Base-by-base conservation (phyloP, 2,888 invertebrate species). In the Campopleginae sp. region DNA sequence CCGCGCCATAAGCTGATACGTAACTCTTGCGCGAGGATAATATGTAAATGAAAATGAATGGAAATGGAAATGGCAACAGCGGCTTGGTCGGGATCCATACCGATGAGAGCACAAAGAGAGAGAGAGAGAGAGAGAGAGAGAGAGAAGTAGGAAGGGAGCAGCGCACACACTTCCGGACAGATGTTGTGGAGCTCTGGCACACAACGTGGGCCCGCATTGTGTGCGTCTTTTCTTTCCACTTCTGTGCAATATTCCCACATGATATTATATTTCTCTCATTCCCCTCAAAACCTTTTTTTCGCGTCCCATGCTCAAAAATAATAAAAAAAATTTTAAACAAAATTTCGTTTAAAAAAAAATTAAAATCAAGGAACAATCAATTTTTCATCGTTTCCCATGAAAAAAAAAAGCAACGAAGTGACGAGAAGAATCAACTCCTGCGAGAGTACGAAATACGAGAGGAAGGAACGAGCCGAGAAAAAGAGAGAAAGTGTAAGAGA, bases 131-230 rank as follows among this genome's bases (percentile, higher is more conserved):
- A 77, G 51, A 42, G 42, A 42, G 33, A 46, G 27, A 68, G 42
- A 80, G 71, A 23, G 23, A 76, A 38, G 75, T 27, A 44, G 65
- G 58, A 38, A 81, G 63, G 77, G 86, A 76, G 86, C 65, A 78
- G 84, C 82, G 85, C 85, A 84, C 87, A 88, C 89, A 88, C 89
- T 91, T 92, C 92, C 91, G 91, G 91, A 89, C 92, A 92, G 91
- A 90, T 91, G 92, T 90, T 89, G 65, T 51, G 87, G n/a, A n/a
- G 85, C 84, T 83, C 85, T 81, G 76, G 78, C 85, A 84, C 80
- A 71, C 84, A 85, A 85, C 82, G 87, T 51, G 72, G 70, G 54
- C 85, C 86, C 86, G 87, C 85, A 88, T 88, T 87, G 85, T 86
- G 44, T 72, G 74, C 27, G 27, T 84, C 88, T 88, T 86, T 88